These are phyloP conservation scores for Tinea pellionella DNA, from an alignment of 2,888 invertebrate genomes.

Conservation along the genomic window DNA sequence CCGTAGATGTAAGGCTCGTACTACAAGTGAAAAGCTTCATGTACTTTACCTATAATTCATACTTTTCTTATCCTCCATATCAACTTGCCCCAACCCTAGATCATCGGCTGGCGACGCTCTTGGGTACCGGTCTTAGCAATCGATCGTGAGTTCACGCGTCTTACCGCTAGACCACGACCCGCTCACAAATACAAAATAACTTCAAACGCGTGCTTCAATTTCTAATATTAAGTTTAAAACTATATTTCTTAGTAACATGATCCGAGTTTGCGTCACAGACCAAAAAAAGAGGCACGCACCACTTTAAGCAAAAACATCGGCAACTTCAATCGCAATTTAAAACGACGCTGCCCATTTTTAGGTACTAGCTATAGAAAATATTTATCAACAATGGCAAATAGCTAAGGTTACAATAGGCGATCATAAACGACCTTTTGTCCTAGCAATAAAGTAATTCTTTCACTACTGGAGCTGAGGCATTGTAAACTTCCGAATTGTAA, in stretches of 20 bases:
- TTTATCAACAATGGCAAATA: slow-evolving; percentile 24
- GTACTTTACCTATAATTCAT: too few species aligned
- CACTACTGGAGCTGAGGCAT: slow-evolving; percentile 51
- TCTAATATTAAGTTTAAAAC: too few species aligned
- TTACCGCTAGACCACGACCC: too few species aligned
- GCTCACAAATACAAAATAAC: too few species aligned
- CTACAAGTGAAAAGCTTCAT: too few species aligned
- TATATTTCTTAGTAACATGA: background rate
- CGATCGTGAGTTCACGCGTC: too few species aligned
- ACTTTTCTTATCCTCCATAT: too few species aligned
- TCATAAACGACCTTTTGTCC: slow-evolving; percentile 53
- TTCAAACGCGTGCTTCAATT: too few species aligned
- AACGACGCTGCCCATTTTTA: slow-evolving; percentile 11
- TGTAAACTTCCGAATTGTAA: slow-evolving; percentile 61
- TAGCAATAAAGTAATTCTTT: slow-evolving; percentile 54
- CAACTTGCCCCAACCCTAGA: too few species aligned
- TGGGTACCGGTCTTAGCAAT: too few species aligned
- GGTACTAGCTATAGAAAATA: slow-evolving; percentile 1
- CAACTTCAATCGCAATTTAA: slow-evolving; percentile 13
- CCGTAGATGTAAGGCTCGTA: too few species aligned
- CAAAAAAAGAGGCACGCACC: slow-evolving; percentile 30
- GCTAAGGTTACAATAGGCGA: slow-evolving; percentile 30
- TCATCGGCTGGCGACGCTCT: too few species aligned
- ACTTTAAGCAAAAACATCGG: slow-evolving; percentile 20
- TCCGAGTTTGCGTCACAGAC: slow-evolving; percentile 30